These are phyloP conservation scores for Euura saliciscinereae DNA, from an alignment of 1,140 invertebrate genomes.

Conservation along the genomic window DNA sequence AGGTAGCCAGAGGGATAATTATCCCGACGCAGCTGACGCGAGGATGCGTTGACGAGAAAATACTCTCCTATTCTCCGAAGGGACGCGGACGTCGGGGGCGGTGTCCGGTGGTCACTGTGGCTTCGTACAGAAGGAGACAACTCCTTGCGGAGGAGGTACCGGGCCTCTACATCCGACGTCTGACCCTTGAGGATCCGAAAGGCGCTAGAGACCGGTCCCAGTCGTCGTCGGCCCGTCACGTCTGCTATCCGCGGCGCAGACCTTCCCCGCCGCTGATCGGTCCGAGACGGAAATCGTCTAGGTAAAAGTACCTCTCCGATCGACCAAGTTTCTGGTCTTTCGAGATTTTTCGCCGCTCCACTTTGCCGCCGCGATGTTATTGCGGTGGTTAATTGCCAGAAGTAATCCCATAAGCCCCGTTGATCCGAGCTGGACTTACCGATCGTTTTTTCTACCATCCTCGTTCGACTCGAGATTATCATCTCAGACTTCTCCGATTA, in stretches of 20 bases:
- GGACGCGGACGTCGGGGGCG: background rate
- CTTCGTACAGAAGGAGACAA: slow-evolving; percentile 46
- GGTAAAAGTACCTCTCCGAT: slow-evolving; percentile 31
- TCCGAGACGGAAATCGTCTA: slow-evolving; percentile 42
- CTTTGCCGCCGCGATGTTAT: background rate
- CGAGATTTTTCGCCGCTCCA: slow-evolving; percentile 8
- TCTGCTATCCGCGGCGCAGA: slow-evolving; percentile 48
- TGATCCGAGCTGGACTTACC: background rate
- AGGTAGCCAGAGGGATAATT: no score
- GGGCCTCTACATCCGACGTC: slow-evolving; percentile 52
- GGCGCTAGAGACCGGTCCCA: slow-evolving; percentile 40
- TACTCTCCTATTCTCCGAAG: no score
- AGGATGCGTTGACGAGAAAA: no score
- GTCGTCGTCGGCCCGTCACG: slow-evolving; percentile 47
- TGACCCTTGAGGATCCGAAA: slow-evolving; percentile 53
- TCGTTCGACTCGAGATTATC: background rate
- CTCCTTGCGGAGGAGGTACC: slow-evolving; percentile 53
- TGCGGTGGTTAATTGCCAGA: background rate
- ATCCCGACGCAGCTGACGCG: no score
- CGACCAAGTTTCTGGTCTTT: background rate
- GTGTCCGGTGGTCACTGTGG: slow-evolving; percentile 36
- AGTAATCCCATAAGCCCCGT: background rate
- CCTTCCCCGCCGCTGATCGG: slow-evolving; percentile 23
- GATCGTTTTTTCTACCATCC: background rate
- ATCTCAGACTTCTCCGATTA: no score